These are phyloP conservation scores for Cantharis nigra DNA, from an alignment of 2,888 invertebrate genomes.

Conservation along the genomic window DNA sequence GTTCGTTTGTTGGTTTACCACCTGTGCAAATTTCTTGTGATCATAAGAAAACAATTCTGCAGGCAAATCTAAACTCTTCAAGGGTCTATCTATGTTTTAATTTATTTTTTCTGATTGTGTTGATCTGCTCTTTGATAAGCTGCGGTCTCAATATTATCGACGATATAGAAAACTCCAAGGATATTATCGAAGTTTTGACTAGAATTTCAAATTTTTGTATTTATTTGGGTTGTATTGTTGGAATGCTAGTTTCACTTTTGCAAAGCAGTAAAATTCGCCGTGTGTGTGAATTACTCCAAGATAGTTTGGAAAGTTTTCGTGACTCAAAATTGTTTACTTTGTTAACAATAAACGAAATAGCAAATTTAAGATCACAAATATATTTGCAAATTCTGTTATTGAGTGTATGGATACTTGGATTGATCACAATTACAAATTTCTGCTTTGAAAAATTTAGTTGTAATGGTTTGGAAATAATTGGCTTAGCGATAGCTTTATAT, in stretches of 20 bases:
- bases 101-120: neutral
- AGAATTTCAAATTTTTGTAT: neutral
- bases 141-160: neutral
- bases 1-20: neutral
- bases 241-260: neutral
- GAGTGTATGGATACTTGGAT: fast-evolving
- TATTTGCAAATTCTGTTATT: neutral
- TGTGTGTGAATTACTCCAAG: neutral
- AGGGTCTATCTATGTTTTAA: neutral
- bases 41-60: neutral
- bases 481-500: neutral
- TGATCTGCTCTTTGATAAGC: neutral
- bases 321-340: neutral
- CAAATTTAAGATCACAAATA: neutral
- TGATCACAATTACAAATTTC: neutral
- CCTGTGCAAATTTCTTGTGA: neutral
- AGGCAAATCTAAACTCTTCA: neutral
- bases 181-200: neutral
- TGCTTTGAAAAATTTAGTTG: neutral
- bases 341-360: neutral
- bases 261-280: neutral
- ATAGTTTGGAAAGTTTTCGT: neutral
- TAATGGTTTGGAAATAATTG: neutral
- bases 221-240: neutral
- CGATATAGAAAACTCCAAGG: neutral